Percentiles rank a stretch among this genome's conserved stretches.
Conservation (phyloP, 1,140 invertebrate species). For the Fopius arisanus region DNA sequence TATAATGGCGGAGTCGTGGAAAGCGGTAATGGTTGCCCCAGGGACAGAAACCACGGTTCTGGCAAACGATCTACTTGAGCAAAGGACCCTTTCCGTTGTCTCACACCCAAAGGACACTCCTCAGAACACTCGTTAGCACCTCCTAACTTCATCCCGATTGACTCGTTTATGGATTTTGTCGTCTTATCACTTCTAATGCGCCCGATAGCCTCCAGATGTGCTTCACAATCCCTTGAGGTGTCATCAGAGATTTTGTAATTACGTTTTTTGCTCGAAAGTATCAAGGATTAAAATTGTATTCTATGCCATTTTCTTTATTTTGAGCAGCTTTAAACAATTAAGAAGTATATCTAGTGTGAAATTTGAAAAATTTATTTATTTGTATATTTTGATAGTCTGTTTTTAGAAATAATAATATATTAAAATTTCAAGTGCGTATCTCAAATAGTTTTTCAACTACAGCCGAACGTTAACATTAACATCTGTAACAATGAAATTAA, state of each 20-base stretch:
- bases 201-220: not conserved
- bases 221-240: not conserved
- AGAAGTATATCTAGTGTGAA: no score
- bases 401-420: no score
- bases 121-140: conserved; percentile 56
- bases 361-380: no score
- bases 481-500: no score
- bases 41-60: conserved; percentile 40
- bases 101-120: conserved; percentile 16
- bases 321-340: no score
- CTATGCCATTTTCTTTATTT: no score
- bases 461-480: no score
- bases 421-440: no score
- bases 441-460: no score
- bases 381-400: no score
- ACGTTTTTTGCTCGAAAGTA: no score
- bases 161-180: conserved; percentile 38
- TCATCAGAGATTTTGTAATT: conserved; percentile 25
- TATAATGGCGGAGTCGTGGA: conserved; percentile 47
- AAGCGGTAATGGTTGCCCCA: conserved; percentile 56
- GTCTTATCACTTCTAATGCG: not conserved
- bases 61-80: conserved; percentile 23
- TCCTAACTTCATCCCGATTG: conserved; percentile 47
- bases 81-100: not conserved
- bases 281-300: no score